Evolutionary conservation across 2,888 invertebrate species (phyloP).

Genomic region (Minunthozetes semirufus): DNA sequence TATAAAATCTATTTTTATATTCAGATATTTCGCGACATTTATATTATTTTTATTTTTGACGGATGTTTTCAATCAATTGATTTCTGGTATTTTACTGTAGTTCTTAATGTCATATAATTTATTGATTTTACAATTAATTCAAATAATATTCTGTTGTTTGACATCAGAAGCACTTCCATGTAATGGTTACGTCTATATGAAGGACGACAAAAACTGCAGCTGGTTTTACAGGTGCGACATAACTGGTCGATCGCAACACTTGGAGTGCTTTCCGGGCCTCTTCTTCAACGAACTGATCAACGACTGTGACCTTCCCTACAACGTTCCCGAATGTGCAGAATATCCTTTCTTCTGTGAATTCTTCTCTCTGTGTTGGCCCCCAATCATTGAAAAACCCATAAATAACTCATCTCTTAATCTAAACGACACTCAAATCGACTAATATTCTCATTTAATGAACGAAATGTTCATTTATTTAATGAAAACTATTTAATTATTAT

Average conservation of each 20-base stretch:
- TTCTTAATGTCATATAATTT: too few species aligned
- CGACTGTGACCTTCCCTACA: constrained; percentile 15
- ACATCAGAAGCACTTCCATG: background rate
- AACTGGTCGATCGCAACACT: background rate
- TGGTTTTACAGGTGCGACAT: constrained; percentile 22
- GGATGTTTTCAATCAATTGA: too few species aligned
- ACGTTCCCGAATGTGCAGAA: constrained; percentile 11
- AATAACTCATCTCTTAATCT: background rate
- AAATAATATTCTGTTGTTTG: too few species aligned
- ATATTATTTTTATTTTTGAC: too few species aligned
- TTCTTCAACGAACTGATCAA: background rate
- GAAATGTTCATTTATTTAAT: too few species aligned
- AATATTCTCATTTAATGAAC: too few species aligned
- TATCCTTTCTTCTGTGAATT: constrained; percentile 3
- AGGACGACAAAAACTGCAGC: background rate
- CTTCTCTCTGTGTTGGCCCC: constrained; percentile 1
- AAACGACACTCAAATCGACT: too few species aligned
- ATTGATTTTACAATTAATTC: too few species aligned
- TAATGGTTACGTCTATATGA: background rate
- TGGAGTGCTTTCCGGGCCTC: background rate
- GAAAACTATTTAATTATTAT: too few species aligned
- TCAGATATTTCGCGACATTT: too few species aligned
- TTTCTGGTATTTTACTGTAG: too few species aligned
- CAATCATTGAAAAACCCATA: background rate
- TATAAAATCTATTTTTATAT: too few species aligned